These are phyloP conservation scores for Entosphenus tridentatus DNA, from an alignment of 2,113 vertebrate genomes.

Conservation along the genomic window DNA sequence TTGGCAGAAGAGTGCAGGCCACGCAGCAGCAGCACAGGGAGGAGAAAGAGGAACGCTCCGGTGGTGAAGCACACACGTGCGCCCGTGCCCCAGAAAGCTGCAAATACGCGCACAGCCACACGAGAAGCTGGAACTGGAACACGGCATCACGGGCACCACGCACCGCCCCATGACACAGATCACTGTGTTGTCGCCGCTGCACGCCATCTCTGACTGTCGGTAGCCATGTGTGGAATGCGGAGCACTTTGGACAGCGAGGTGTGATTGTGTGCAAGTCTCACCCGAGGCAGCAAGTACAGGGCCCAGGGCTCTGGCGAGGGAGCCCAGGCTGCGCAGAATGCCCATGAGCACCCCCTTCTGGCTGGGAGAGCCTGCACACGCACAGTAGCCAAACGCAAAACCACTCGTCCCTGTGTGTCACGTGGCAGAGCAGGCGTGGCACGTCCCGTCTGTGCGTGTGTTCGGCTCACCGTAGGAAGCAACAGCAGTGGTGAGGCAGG, in stretches of 20 bases:
- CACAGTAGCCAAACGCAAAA: background rate
- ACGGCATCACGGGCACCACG: no score
- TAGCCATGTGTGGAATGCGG: no score
- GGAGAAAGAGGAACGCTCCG: slow-evolving; percentile 34
- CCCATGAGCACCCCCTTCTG: slow-evolving; percentile 90
- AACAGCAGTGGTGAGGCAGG: slow-evolving; percentile 57
- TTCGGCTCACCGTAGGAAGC: background rate
- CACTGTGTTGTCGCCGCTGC: no score
- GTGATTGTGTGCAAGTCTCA: slow-evolving; percentile 14
- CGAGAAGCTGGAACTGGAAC: no score
- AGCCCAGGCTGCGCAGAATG: slow-evolving; percentile 63
- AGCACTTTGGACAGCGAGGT: no score
- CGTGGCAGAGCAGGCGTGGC: background rate
- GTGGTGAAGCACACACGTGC: slow-evolving; percentile 42
- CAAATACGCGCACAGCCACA: slow-evolving; percentile 8
- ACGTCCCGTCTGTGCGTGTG: background rate
- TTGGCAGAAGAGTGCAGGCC: background rate
- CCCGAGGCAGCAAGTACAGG: slow-evolving; percentile 51
- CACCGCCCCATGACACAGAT: no score
- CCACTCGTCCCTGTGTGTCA: background rate
- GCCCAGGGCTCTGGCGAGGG: slow-evolving; percentile 58
- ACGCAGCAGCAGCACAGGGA: slow-evolving; percentile 39
- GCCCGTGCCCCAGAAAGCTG: slow-evolving; percentile 81
- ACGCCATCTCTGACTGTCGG: no score
- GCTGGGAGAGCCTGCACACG: slow-evolving; percentile 30